A percentile compares a stretch with the other conserved stretches of the same genome.
Conservation (phyloP, 2,797 vertebrate species). For the Tangara arthus region DNA sequence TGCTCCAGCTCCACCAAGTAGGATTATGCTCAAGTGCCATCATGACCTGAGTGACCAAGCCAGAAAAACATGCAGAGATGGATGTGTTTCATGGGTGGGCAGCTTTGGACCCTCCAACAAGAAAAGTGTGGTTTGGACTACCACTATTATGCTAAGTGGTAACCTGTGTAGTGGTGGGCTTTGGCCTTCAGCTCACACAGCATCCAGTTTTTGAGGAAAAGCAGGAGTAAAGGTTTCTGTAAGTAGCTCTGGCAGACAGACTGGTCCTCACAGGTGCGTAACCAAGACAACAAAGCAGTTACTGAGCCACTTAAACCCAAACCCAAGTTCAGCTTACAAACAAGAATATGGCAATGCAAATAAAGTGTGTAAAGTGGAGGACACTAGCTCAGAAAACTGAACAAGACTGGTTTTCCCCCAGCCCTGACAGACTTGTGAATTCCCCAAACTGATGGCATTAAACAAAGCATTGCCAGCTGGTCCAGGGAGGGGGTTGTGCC, state of each 20-base stretch:
- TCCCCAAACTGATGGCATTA: neutral
- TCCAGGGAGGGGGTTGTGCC: neutral
- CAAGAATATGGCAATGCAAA: neutral
- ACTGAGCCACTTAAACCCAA: neutral
- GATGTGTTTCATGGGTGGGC: neutral
- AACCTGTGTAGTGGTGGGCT: neutral
- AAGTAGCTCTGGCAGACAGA: neutral
- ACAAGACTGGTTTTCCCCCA: neutral
- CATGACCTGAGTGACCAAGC: neutral
- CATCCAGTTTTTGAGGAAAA: neutral
- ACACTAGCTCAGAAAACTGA: neutral
- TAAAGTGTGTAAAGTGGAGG: neutral
- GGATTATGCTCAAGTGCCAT: neutral
- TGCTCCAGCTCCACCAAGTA: neutral
- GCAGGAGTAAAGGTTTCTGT: neutral
- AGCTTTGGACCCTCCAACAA: neutral
- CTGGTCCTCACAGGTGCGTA: neutral
- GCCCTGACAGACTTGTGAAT: neutral
- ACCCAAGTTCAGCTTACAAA: neutral
- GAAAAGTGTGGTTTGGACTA: neutral
- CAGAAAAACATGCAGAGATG: neutral
- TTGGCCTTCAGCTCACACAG: neutral
- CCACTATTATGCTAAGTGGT: neutral
- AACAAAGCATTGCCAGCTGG: fast-evolving
- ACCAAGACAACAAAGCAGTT: neutral